Base-by-base conservation (phyloP, 2,797 vertebrate species). In the Gallirallus australis region DNA sequence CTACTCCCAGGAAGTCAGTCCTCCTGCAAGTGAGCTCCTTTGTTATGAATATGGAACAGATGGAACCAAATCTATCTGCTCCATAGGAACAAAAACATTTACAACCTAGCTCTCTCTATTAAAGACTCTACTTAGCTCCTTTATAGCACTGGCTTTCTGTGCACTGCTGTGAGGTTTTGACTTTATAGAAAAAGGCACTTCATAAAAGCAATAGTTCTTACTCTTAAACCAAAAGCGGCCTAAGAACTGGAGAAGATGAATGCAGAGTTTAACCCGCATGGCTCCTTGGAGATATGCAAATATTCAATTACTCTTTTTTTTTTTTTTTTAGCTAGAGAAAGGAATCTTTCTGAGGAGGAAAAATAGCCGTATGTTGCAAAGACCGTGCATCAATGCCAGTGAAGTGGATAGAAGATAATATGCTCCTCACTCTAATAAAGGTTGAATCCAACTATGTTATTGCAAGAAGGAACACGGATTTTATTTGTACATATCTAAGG, bases 1-100 rank as follows among this genome's bases (percentile, higher is more conserved):
- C 93, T 94, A 96, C 97, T 98, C 96, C 79, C 9, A 9, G 97
- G 98, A 98, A 98, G 97, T 95, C 97, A 96, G 97, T 96, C 94
- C 96, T 98, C 97, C 97, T 97, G 97, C 97, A 98, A 98, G 97
- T 97, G 96, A 76, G 94, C 96, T 97, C 92, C 97, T 98, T 98
- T 98, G 97, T 98, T 98, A 98, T 98, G 98, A 98, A 98, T 98
- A 98, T 98, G 98, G 98, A 98, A 98, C 97, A 99, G 98, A 98
- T 97, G 97, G 97, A 98, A 98, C 97, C 97, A 97, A 98, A 98
- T 98, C 97, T 98, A 98, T 98, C 97, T 97, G 96, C 98, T 98
- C 98, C 60, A 65, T 97, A 98, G 98, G 98, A 98, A 98, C 97
- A 98, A 98, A 98, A 98, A 95, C 97, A 98, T 98, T 98, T 98